These are phyloP conservation scores for Coturnix japonica DNA, from an alignment of 2,113 vertebrate genomes.

Conservation along the genomic window DNA sequence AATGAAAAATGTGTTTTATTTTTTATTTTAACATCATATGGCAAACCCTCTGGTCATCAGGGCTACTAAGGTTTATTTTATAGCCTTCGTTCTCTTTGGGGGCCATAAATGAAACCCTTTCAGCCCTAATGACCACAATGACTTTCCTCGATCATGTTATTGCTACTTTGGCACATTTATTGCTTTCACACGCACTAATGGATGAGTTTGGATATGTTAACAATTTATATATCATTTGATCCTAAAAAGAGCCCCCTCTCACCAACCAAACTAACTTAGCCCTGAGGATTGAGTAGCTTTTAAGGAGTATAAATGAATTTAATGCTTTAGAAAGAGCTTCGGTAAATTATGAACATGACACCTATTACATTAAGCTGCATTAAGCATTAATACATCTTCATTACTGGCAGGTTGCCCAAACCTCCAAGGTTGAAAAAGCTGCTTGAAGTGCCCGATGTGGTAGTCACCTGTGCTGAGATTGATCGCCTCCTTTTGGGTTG, in stretches of 20 bases:
- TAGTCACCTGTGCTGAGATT: slow-evolving; percentile 77
- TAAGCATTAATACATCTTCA: slow-evolving; percentile 99
- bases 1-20: slow-evolving; percentile 9
- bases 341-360: slow-evolving; percentile 99
- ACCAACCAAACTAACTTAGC: slow-evolving; percentile 88
- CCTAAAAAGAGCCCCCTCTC: slow-evolving; percentile 84
- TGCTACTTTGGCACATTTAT: slow-evolving; percentile 92
- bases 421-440: slow-evolving; percentile 99
- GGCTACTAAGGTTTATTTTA: slow-evolving; percentile 68
- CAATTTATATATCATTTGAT: slow-evolving; percentile 99
- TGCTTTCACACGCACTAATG: slow-evolving; percentile 93
- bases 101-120: slow-evolving; percentile 84
- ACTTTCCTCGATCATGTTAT: slow-evolving; percentile 85
- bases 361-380: slow-evolving; percentile 99
- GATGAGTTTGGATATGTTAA: slow-evolving; percentile 99
- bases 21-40: slow-evolving; percentile 42
- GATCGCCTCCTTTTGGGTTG: slow-evolving; percentile 55
- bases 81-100: slow-evolving; percentile 74
- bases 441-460: slow-evolving; percentile 76
- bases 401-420: slow-evolving; percentile 97
- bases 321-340: slow-evolving; percentile 99
- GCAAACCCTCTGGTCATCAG: slow-evolving; percentile 31
- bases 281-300: slow-evolving; percentile 98
- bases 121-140: slow-evolving; percentile 85
- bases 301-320: slow-evolving; percentile 99